Evolutionary conservation across 30 jellyfish, hydroid and myxozoan species (phyloP).

Genomic region (Aurelia sp.): DNA sequence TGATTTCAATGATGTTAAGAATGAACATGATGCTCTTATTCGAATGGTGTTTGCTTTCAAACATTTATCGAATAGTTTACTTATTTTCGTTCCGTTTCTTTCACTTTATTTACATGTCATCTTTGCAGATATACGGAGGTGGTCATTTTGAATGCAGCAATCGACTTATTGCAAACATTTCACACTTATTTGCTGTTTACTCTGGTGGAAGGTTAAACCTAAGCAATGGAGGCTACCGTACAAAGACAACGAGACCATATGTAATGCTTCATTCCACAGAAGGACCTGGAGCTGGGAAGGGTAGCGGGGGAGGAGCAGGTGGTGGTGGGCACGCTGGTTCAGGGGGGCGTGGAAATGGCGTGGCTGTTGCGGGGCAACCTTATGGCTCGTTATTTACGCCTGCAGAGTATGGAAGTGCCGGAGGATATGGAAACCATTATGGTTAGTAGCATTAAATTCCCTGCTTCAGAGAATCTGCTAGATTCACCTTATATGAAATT

Average conservation of each 20-base stretch:
- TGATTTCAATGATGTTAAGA: too few relatives aligned
- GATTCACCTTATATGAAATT: too few relatives aligned
- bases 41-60: neutral
- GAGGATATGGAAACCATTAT: slow-evolving; percentile 57
- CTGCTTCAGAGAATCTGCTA: too few relatives aligned
- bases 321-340: slow-evolving; percentile 82
- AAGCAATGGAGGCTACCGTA: slow-evolving; percentile 57
- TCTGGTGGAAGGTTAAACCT: slow-evolving; percentile 65
- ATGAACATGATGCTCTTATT: too few relatives aligned
- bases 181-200: slow-evolving; percentile 53
- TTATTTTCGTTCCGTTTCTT: neutral
- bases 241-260: slow-evolving; percentile 36
- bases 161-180: slow-evolving; percentile 34
- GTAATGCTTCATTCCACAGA: slow-evolving; percentile 39
- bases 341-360: slow-evolving; percentile 69
- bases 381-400: slow-evolving; percentile 68
- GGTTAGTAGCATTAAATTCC: slow-evolving; percentile 8
- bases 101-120: neutral
- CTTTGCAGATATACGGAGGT: slow-evolving; percentile 54
- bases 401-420: slow-evolving; percentile 72
- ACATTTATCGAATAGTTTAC: neutral
- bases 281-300: slow-evolving; percentile 69
- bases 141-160: slow-evolving; percentile 69
- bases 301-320: slow-evolving; percentile 56
- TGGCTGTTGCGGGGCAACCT: slow-evolving; percentile 55